phyloP scores from a whole-genome alignment of 2,797 vertebrate species.

The Gymnocypris eckloni region DNA sequence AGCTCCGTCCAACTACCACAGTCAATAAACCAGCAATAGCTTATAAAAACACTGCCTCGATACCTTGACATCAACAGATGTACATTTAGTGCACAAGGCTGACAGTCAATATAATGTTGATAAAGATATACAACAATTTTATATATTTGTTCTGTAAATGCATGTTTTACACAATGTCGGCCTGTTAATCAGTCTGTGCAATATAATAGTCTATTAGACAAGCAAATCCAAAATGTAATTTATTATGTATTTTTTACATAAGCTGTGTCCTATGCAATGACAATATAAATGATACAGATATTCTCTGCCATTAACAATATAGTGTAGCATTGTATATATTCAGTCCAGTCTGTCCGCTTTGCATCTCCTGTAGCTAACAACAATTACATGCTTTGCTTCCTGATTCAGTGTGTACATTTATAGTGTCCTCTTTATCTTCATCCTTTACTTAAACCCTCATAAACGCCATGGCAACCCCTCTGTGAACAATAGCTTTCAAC shows the following conservation, averaged over 20 bases:
- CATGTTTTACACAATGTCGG: neutral
- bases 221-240: neutral
- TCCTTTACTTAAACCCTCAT: conserved; percentile 20
- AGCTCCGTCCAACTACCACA: neutral
- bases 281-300: neutral
- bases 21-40: neutral
- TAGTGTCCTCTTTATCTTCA: conserved; percentile 12
- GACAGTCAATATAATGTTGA: neutral
- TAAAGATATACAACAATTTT: neutral
- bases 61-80: neutral
- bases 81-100: neutral
- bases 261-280: neutral
- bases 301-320: neutral
- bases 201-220: neutral
- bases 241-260: neutral
- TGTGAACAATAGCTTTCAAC: conserved; percentile 3
- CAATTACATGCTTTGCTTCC: conserved; percentile 45
- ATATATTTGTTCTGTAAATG: too few relatives aligned
- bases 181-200: neutral
- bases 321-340: conserved; percentile 16
- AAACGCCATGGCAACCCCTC: conserved; percentile 12
- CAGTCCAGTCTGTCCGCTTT: conserved; percentile 29
- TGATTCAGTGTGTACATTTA: conserved; percentile 43
- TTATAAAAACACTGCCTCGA: neutral
- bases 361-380: neutral